Evolutionary conservation across 2,888 invertebrate species (phyloP), one percentile per base, ranked within the genome.

Genomic region (Archips xylosteana): DNA sequence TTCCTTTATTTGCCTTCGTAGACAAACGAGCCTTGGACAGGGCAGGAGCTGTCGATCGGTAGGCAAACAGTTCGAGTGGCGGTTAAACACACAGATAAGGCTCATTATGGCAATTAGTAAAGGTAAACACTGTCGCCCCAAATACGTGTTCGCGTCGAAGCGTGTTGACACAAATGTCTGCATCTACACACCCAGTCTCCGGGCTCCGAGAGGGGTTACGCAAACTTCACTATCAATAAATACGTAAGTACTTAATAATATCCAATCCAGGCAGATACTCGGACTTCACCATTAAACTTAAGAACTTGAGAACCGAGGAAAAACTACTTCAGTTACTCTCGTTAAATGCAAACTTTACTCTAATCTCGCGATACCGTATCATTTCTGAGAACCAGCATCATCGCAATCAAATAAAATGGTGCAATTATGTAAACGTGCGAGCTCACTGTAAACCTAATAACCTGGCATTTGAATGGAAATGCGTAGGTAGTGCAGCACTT

Each of bases 101-200:
- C 88, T 89, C 90, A 92, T 92, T 92, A 92, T 83, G 84, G 90
- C 91, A 92, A 93, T 94, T 93, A 93, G 88, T 83, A 78, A 85
- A 85, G 83, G 88, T 85, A 92, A 92, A 93, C 88, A 93, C 83
- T 84, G 85, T 80, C 85, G 89, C 82, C 91, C 90, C 85, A 88
- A 87, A 87, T 90, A 79, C 79, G 64, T 71, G 66, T 61, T 60
- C 63, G 68, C 59, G 74, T 73, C 49, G 54, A 64, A 61, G 54
- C 77, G 76, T 81, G 80, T 85, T 83, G 82, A 86, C 84, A 83
- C 80, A 82, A 78, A 78, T 81, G 82, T 73, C 64, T 36, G 64
- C 64, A 60, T 72, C 39, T 60, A 61, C 69, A 63, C 72, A 68
- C 39, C 47, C 49, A 42, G 68, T 32, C 62, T 51, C 45, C 72